These are phyloP conservation scores for Anorthoa munda DNA, from an alignment of 2,888 invertebrate species.

Conservation along the genomic window DNA sequence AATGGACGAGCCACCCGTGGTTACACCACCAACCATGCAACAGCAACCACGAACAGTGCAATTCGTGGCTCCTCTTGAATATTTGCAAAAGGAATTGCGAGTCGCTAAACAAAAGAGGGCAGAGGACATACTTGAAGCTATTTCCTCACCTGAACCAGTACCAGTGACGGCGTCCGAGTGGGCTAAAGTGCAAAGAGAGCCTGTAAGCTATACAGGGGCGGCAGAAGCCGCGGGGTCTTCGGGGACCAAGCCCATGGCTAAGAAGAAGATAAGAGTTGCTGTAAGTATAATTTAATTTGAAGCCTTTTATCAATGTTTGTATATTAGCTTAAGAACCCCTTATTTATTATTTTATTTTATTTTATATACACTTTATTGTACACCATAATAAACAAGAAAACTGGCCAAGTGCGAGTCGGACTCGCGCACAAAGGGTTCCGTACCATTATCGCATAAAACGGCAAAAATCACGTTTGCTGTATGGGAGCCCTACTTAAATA, in stretches of 20 bases:
- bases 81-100: conserved; percentile 49
- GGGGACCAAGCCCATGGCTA: conserved; percentile 82
- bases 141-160: conserved; percentile 17
- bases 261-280: conserved; percentile 84
- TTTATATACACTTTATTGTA: no score
- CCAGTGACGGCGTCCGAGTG: neutral
- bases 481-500: no score
- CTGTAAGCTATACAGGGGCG: neutral
- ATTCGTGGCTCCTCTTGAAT: conserved; percentile 71
- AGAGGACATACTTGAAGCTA: conserved; percentile 18
- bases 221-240: neutral
- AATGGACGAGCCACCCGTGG: conserved; percentile 17
- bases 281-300: conserved; percentile 75
- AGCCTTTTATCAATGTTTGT: neutral
- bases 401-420: no score
- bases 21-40: neutral
- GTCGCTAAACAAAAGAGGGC: conserved; percentile 30
- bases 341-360: no score
- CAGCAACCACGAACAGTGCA: conserved; percentile 49
- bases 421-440: no score
- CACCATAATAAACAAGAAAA: no score
- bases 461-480: no score
- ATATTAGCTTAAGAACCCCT: no score
- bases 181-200: neutral
- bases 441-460: no score